These are phyloP conservation scores for Drosophila hydei DNA, from an alignment of 1,140 invertebrate species.

Conservation along the genomic window DNA sequence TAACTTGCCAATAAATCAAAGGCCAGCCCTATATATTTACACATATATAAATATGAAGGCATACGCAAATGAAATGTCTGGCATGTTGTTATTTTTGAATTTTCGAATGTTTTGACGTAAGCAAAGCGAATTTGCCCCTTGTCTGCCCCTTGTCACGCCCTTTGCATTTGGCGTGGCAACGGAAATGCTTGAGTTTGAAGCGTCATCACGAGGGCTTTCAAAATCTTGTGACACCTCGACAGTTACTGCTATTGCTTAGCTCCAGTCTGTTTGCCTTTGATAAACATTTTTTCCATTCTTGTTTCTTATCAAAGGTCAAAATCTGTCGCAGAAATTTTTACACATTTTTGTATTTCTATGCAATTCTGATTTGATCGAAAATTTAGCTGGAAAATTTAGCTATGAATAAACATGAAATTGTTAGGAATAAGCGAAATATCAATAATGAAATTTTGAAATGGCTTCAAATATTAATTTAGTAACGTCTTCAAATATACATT, in stretches of 20 bases:
- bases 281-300: no score
- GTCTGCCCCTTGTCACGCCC: not conserved
- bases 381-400: no score
- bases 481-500: no score
- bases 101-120: constrained; percentile 20
- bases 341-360: no score
- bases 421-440: no score
- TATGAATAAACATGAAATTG: no score
- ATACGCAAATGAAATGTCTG: not conserved
- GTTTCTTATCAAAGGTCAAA: no score
- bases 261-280: no score
- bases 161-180: constrained; percentile 9
- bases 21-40: not conserved
- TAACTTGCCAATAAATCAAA: constrained; percentile 25
- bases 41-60: constrained; percentile 23
- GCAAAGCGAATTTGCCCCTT: not conserved
- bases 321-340: no score
- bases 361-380: no score
- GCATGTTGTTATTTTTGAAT: not conserved
- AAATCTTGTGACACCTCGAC: not conserved
- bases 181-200: constrained; percentile 17
- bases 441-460: no score
- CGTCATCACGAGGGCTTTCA: not conserved
- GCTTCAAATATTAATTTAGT: no score
- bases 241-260: not conserved